Conservation (phyloP, 2,888 invertebrate genomes). For the Pecten maximus region DNA sequence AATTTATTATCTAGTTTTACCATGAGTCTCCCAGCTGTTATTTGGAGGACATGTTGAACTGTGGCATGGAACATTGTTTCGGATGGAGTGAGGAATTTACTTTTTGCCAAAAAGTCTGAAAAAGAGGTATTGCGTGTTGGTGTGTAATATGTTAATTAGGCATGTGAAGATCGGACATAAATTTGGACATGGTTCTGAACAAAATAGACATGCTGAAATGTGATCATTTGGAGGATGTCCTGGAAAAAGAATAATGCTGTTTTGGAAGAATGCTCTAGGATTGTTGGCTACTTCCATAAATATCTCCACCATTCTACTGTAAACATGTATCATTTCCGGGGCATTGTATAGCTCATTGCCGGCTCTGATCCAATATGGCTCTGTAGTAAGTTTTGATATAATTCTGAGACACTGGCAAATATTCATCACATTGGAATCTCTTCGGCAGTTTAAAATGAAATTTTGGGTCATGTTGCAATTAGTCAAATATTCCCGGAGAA, state of each 20-base stretch:
- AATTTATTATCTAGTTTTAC: constrained; percentile 27
- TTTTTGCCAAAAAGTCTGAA: constrained; percentile 35
- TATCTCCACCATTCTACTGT: not conserved
- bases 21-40: constrained; percentile 33
- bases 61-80: not conserved
- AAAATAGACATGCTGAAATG: too few relatives aligned
- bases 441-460: not conserved
- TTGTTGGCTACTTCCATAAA: not conserved
- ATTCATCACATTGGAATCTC: too few relatives aligned
- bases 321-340: not conserved
- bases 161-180: too few relatives aligned
- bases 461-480: constrained; percentile 24
- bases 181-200: too few relatives aligned
- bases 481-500: not conserved
- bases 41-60: constrained; percentile 13
- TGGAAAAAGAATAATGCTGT: too few relatives aligned
- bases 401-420: too few relatives aligned
- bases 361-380: not conserved
- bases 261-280: not conserved
- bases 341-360: not conserved
- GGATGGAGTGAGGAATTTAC: constrained; percentile 1
- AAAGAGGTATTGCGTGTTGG: too few relatives aligned
- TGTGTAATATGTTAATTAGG: not conserved
- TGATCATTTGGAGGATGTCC: too few relatives aligned
- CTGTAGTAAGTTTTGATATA: not conserved